Conservation (phyloP, 2,888 invertebrate genomes). For the Periphyllus acericola region DNA sequence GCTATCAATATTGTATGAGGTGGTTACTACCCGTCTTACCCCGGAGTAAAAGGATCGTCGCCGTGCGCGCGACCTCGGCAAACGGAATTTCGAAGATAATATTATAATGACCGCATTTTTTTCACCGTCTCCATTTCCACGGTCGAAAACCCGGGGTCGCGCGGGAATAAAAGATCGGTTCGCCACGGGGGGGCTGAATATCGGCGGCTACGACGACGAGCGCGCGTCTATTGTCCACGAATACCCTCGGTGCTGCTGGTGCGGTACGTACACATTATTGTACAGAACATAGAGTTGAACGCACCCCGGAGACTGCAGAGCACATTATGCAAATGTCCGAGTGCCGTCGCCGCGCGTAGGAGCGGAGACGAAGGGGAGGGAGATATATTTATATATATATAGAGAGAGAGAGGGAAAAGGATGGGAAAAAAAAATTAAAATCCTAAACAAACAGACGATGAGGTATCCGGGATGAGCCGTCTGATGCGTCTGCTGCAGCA, state of each 20-base stretch:
- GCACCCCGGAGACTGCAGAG: conserved; percentile 26
- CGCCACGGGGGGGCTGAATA: conserved; percentile 33
- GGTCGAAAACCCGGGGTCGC: neutral
- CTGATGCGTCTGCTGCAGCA: neutral
- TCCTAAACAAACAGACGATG: conserved; percentile 54
- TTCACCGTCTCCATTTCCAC: neutral
- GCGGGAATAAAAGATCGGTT: conserved; percentile 37
- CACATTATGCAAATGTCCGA: conserved; percentile 43
- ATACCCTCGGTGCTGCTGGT: neutral
- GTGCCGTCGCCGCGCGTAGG: neutral
- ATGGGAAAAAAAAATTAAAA: conserved; percentile 10
- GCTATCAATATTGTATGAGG: neutral
- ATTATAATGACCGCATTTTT: conserved; percentile 44
- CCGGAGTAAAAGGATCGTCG: neutral
- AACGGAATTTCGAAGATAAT: conserved; percentile 41
- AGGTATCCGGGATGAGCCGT: conserved; percentile 26
- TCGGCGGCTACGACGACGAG: neutral
- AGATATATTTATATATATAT: no score
- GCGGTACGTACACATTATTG: neutral
- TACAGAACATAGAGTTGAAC: conserved; percentile 36
- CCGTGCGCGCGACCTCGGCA: conserved; percentile 34
- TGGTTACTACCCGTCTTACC: conserved; percentile 47
- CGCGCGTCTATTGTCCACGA: conserved; percentile 22
- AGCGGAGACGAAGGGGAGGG: no score
- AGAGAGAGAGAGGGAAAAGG: neutral